Base-by-base conservation (phyloP, 2,888 invertebrate species). In the Unio delphinus region DNA sequence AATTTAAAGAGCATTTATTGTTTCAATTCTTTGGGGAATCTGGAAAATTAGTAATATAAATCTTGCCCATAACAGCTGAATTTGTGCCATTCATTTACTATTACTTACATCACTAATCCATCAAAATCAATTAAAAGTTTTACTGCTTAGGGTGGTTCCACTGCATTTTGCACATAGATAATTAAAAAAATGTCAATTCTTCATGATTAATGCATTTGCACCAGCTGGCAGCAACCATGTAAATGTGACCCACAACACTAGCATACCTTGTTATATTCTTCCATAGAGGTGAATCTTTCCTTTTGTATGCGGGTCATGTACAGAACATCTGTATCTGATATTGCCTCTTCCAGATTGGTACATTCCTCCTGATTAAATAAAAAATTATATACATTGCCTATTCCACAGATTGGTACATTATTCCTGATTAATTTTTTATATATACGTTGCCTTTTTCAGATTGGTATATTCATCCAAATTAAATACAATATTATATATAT, bases 241-340 rank as follows among this genome's bases (percentile, higher is more conserved):
- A 65, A 2, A 57, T n/a, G 8, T 34, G 56, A 1, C 55, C 54
- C 4, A 7, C 55, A 18, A 55, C 23, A n/a, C 18, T 23, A 0
- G 30, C 61, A 55, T 73, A 86, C 97, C 92, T 94, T 92, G 73
- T 95, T 92, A 89, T 98, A 99, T 84, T 97, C 96, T 75, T 94
- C 94, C 84, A 94, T 92, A 56, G 93, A 93, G 11, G 92, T 89
- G 89, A 99, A 99, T 82, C 99, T 92, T 90, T 99, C 99, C 62
- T 94, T 93, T 90, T 99, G 99, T 83, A 99, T 97, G 81, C 99
- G 93, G 0, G 99, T 99, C 95, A 99, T 96, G 88, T 99, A 99
- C 55, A 99, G 91, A 0, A 99, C 98, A 91, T 99, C 99, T 0
- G 98, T 98, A 74, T 95, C 96, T 0, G 94, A 94, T 55, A 99